A percentile compares a stretch with the other conserved stretches of the same genome.
Evolutionary conservation across 1,140 invertebrate genomes (phyloP).

Genomic region (Heterodera carotae): DNA sequence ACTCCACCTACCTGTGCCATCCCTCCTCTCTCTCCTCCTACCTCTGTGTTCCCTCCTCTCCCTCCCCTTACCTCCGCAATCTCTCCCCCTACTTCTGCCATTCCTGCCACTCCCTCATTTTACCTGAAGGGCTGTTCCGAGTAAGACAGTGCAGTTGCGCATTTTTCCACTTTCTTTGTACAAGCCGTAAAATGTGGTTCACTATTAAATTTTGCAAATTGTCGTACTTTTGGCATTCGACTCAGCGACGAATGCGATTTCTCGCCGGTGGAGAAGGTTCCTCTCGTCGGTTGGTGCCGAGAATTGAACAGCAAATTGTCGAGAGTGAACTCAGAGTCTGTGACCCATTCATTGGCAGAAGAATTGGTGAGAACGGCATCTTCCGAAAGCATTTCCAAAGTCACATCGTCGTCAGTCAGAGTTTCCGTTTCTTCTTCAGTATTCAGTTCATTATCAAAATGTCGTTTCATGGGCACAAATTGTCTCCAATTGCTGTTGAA

Average conservation of each 20-base stretch:
- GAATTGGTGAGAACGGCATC: background rate
- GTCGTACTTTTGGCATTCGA: background rate
- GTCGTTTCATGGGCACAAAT: background rate
- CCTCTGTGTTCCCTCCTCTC: too few species aligned
- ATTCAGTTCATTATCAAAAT: background rate
- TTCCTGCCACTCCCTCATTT: background rate
- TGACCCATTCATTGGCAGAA: background rate
- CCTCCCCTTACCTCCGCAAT: background rate
- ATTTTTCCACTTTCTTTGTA: conserved; percentile 3
- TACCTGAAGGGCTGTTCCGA: conserved; percentile 36
- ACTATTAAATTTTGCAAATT: background rate
- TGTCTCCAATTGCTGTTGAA: background rate
- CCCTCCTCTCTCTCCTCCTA: too few species aligned
- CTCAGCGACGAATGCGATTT: background rate
- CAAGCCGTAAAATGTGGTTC: background rate
- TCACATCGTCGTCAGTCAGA: background rate
- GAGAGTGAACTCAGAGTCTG: background rate
- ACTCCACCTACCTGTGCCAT: too few species aligned
- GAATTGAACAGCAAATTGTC: background rate
- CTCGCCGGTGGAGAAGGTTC: background rate
- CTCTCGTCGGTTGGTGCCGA: background rate
- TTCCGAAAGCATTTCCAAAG: background rate
- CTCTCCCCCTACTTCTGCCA: conserved; percentile 23
- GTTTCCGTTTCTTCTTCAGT: conserved; percentile 2
- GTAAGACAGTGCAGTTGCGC: conserved; percentile 17